phyloP scores from a whole-genome alignment of 1,140 invertebrate genomes.

The Eufriesea mexicana region DNA sequence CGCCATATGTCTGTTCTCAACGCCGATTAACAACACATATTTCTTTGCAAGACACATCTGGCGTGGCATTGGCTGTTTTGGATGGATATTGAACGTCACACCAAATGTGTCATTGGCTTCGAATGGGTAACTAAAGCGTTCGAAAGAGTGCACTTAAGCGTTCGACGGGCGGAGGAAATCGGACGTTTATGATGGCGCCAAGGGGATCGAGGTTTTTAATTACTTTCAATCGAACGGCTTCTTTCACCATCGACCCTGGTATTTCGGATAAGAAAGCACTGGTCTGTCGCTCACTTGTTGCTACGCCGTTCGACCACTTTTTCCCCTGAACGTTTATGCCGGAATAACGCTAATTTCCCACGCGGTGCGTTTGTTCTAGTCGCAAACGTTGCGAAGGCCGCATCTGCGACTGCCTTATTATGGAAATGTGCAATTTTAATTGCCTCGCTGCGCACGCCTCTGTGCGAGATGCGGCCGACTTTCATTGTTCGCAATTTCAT shows the following conservation, averaged over 20 bases:
- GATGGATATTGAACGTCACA: too few species aligned
- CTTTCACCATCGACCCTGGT: conserved; percentile 6
- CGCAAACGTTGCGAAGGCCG: not conserved
- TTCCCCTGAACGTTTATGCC: not conserved
- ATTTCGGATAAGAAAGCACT: conserved; percentile 15
- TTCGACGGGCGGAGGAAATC: not conserved
- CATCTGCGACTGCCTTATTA: not conserved
- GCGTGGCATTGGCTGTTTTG: too few species aligned
- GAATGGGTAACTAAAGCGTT: too few species aligned
- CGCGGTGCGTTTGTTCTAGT: not conserved
- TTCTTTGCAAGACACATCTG: too few species aligned
- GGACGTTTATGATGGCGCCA: not conserved
- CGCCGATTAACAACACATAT: too few species aligned
- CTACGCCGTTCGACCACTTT: not conserved
- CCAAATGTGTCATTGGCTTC: too few species aligned
- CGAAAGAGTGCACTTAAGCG: not conserved
- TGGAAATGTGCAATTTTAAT: not conserved
- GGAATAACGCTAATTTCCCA: not conserved
- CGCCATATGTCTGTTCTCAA: too few species aligned
- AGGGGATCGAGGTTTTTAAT: conserved; percentile 9
- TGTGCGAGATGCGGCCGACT: not conserved
- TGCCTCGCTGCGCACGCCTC: too few species aligned
- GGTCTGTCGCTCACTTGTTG: conserved; percentile 46
- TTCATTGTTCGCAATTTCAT: not conserved
- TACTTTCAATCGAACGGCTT: not conserved